Evolutionary conservation across 2,888 invertebrate species (phyloP).

Genomic region (Antitype chi): DNA sequence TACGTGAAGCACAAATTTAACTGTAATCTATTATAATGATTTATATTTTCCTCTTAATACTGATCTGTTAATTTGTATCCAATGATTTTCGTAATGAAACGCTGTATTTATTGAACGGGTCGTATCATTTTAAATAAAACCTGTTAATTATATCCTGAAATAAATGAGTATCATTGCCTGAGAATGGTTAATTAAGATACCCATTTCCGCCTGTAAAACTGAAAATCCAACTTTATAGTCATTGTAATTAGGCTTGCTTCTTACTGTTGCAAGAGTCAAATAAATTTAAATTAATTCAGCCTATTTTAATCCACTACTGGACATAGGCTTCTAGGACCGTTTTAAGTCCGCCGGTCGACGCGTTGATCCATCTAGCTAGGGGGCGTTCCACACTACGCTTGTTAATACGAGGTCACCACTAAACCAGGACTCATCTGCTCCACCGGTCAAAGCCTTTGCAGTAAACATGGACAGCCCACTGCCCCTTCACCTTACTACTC

Average conservation of each 20-base stretch:
- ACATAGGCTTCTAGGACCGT: neutral
- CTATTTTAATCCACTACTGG: neutral
- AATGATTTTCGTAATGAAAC: slow-evolving; percentile 78
- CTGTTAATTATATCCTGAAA: slow-evolving; percentile 53
- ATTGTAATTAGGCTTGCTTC: slow-evolving; percentile 19
- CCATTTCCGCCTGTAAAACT: neutral
- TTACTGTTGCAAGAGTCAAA: slow-evolving; percentile 5
- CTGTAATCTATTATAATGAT: slow-evolving; percentile 65
- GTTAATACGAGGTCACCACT: too few relatives aligned
- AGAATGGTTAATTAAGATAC: slow-evolving; percentile 25
- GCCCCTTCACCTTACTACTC: too few relatives aligned
- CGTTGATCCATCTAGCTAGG: neutral
- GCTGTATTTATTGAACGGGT: slow-evolving; percentile 75
- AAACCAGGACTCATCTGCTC: too few relatives aligned
- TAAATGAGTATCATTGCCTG: slow-evolving; percentile 44
- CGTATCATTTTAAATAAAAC: slow-evolving; percentile 71
- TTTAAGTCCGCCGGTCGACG: neutral
- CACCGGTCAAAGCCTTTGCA: too few relatives aligned
- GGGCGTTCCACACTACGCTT: neutral
- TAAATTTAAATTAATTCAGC: neutral
- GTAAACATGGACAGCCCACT: too few relatives aligned
- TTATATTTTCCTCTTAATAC: slow-evolving; percentile 63
- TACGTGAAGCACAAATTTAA: slow-evolving; percentile 66
- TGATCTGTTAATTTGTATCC: slow-evolving; percentile 74
- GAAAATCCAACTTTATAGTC: neutral